phyloP scores from a whole-genome alignment of 1,140 invertebrate species.

The Drosophila paulistorum region DNA sequence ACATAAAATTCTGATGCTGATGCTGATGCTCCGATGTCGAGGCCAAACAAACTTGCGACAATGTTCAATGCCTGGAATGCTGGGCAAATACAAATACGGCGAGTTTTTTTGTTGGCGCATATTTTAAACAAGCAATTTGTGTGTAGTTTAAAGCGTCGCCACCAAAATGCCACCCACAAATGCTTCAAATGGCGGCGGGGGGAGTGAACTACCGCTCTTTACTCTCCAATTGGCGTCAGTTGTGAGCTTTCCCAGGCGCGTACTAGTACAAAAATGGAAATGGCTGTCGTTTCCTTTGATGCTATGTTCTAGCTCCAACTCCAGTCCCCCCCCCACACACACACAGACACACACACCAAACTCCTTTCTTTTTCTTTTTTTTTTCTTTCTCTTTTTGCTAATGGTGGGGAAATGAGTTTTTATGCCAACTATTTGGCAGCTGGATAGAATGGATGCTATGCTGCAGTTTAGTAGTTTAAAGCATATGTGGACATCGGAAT shows the following conservation, averaged over 20 bases:
- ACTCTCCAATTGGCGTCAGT: constrained; percentile 42
- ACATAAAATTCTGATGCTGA: constrained; percentile 72
- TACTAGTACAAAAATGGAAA: constrained; percentile 55
- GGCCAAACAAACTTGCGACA: constrained; percentile 72
- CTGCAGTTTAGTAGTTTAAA: constrained; percentile 32
- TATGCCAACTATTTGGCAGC: constrained; percentile 55
- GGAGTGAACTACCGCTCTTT: constrained; percentile 13
- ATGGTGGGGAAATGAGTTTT: constrained; percentile 65
- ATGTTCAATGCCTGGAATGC: constrained; percentile 66
- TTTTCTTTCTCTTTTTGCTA: constrained; percentile 23
- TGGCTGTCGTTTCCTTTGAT: constrained; percentile 68
- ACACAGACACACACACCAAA: constrained; percentile 9
- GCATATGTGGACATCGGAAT: neutral
- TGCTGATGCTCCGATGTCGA: constrained; percentile 32
- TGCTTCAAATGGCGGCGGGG: neutral
- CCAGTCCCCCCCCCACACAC: neutral
- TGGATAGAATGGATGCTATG: constrained; percentile 28
- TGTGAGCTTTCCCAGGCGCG: constrained; percentile 68
- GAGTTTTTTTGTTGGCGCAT: constrained; percentile 43
- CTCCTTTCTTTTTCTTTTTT: constrained; percentile 17
- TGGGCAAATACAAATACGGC: constrained; percentile 54
- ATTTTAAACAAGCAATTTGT: constrained; percentile 74
- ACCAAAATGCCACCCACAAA: constrained; percentile 4
- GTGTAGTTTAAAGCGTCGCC: constrained; percentile 63
- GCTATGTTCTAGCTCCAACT: constrained; percentile 12